These are phyloP conservation scores for Aelia acuminata DNA, from an alignment of 2,888 invertebrate species.

Conservation along the genomic window DNA sequence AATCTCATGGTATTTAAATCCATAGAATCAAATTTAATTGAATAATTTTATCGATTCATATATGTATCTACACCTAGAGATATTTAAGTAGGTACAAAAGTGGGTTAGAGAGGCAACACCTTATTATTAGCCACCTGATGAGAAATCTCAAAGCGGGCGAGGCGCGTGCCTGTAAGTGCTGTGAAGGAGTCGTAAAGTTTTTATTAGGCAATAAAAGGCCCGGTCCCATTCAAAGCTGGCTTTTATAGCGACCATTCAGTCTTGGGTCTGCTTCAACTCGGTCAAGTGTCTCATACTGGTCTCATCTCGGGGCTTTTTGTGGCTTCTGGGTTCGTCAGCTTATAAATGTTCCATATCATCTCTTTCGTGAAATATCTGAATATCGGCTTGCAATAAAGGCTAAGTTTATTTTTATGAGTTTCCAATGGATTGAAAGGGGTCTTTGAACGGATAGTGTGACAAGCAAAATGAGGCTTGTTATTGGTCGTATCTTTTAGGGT, in stretches of 20 bases:
- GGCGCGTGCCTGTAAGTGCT: constrained; percentile 40
- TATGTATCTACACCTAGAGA: no score
- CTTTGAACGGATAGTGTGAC: neutral
- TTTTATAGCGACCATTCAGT: constrained; percentile 38
- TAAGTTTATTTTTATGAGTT: neutral
- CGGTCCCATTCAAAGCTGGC: constrained; percentile 53
- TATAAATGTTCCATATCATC: neutral
- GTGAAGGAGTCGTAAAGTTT: constrained; percentile 54
- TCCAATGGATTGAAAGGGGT: neutral
- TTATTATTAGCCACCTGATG: constrained; percentile 42
- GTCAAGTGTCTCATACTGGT: constrained; percentile 2
- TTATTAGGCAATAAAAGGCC: constrained; percentile 56
- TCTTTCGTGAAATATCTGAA: neutral
- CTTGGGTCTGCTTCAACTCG: constrained; percentile 19
- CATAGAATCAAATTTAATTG: no score
- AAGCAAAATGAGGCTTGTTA: neutral
- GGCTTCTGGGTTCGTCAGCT: neutral
- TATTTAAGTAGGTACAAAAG: neutral
- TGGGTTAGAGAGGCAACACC: neutral
- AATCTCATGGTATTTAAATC: no score
- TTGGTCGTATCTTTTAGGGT: neutral
- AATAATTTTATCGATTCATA: no score
- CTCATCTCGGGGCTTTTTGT: constrained; percentile 10
- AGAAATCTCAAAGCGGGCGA: neutral
- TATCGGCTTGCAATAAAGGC: neutral